These are phyloP conservation scores for Nycteola revayana DNA, from an alignment of 2,888 invertebrate species.

Conservation along the genomic window DNA sequence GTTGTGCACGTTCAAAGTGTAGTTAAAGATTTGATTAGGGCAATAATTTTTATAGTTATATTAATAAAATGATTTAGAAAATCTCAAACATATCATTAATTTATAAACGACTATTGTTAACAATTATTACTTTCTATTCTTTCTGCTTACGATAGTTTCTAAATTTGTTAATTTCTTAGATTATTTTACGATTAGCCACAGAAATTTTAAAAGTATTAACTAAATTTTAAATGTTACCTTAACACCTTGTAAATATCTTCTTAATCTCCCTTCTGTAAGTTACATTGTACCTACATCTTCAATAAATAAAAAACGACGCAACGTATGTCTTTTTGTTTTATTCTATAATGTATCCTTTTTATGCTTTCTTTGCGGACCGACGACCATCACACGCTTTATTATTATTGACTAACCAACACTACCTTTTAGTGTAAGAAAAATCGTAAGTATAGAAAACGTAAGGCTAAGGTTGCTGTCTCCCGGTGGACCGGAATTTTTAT, in stretches of 20 bases:
- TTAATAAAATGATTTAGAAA: slow-evolving; percentile 33
- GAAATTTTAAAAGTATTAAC: slow-evolving; percentile 56
- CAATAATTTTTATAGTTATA: slow-evolving; percentile 68
- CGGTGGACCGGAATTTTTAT: too few species aligned
- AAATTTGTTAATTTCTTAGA: slow-evolving; percentile 11
- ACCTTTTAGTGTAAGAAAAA: too few species aligned
- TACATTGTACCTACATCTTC: slow-evolving; percentile 75
- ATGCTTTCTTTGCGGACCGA: too few species aligned
- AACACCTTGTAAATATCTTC: slow-evolving; percentile 76
- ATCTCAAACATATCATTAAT: slow-evolving; percentile 10
- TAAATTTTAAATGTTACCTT: slow-evolving; percentile 63
- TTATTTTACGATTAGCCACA: slow-evolving; percentile 23
- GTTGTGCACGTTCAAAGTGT: slow-evolving; percentile 76
- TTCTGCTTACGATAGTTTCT: slow-evolving; percentile 16
- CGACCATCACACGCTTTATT: too few species aligned
- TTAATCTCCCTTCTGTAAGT: slow-evolving; percentile 72
- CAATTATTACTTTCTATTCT: slow-evolving; percentile 15
- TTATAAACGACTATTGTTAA: slow-evolving; percentile 23
- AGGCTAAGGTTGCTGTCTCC: too few species aligned
- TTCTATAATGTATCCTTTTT: too few species aligned
- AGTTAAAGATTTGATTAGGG: slow-evolving; percentile 65
- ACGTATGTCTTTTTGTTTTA: slow-evolving; percentile 22
- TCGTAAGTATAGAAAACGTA: too few species aligned
- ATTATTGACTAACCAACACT: too few species aligned
- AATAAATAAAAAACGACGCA: slow-evolving; percentile 64